Base-by-base conservation (phyloP, 2,888 invertebrate genomes). In the Orchesella flavescens region DNA sequence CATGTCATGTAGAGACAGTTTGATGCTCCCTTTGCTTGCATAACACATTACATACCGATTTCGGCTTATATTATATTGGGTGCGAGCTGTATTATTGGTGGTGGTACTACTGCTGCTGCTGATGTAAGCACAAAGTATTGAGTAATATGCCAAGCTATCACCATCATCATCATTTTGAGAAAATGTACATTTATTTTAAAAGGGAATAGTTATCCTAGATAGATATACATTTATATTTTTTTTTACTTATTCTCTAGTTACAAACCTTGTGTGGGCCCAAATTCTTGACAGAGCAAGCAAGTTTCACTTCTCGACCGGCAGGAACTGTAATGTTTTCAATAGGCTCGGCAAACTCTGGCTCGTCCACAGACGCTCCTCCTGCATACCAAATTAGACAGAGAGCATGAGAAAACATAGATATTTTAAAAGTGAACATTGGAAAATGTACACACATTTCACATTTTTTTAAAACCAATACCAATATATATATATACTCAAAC, bases 301-400 rank as follows among this genome's bases (percentile, higher is more conserved):
- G 93, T 89, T 95, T 95, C 89, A 96, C 95, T 90, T 94, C 95
- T 88, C 96, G 93, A 87, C 97, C 97, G 84, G 96, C 95, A 84
- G 96, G 95, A 87, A 96, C 95, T 75, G 96, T 97, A 89, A 95
- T 94, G 91, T 97, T 97, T 90, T 95, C 95, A 89, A 97, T 96
- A 89, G 94, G 93, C 90, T 96, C 96, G 84, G 95, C 94, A 91
- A 97, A 97, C 91, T 96, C 96, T 1, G 97, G 97, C 91, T 96
- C 96, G 89, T 94, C 94, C 87, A 93, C 93, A 88, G 91, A 93
- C 95, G 93, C 85, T 83, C 88, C 88, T 87, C 88, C 88, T 88
- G 84, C 84, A 86, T 84, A 84, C 84, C 75, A 87, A 84, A 80
- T 73, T 61, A 76, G 76, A 83, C 66, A 77, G 63, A 83, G 59